Evolutionary conservation across 2,888 invertebrate species (phyloP).

Genomic region (Phortica okadai): DNA sequence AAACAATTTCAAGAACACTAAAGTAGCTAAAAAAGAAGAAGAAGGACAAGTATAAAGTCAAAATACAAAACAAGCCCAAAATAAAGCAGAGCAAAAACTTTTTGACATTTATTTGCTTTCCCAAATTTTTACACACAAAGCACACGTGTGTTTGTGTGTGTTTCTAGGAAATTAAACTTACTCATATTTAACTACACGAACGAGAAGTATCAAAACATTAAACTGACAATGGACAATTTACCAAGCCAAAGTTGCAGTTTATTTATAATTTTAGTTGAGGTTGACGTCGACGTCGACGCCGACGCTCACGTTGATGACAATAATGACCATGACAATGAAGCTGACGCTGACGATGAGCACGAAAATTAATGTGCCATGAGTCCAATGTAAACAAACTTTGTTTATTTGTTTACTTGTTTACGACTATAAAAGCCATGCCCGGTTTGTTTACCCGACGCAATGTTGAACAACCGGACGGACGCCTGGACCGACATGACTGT

Average conservation of each 20-base stretch:
- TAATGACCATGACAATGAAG: not conserved
- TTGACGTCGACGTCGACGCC: not conserved
- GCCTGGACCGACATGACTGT: not conserved
- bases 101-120: constrained; percentile 29
- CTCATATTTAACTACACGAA: not conserved
- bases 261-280: constrained; percentile 12
- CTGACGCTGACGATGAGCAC: not conserved
- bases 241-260: constrained; percentile 16
- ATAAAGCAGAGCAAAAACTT: constrained; percentile 10
- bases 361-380: constrained; percentile 34
- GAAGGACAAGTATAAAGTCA: not conserved
- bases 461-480: not conserved
- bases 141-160: not conserved
- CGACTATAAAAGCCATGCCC: not conserved
- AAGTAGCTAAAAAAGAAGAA: not conserved
- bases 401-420: constrained; percentile 29
- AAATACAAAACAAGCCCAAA: not conserved
- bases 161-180: not conserved
- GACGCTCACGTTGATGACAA: not conserved
- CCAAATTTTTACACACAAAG: constrained; percentile 7
- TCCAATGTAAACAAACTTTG: constrained; percentile 31
- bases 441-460: not conserved
- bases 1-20: not conserved
- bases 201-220: not conserved
- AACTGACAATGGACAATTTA: not conserved